Evolutionary conservation across 2,888 invertebrate species (phyloP).

Genomic region (Hetaerina titia): DNA sequence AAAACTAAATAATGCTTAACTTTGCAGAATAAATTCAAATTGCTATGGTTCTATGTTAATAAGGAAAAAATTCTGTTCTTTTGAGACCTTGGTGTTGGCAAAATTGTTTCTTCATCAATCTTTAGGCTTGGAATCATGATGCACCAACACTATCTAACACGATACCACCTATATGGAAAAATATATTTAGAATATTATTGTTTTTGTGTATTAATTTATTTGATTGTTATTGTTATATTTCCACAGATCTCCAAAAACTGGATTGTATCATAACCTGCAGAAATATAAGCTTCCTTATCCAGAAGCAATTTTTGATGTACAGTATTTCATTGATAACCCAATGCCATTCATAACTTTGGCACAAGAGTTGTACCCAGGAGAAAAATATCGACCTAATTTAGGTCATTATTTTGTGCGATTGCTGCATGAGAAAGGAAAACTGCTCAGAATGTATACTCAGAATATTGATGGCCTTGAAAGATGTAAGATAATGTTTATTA

Average conservation of each 20-base stretch:
- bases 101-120: no score
- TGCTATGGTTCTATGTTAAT: no score
- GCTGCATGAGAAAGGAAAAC: constrained; percentile 75
- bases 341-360: constrained; percentile 77
- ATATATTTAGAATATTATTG: background rate
- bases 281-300: constrained; percentile 77
- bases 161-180: background rate
- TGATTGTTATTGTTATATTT: constrained; percentile 8
- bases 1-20: no score
- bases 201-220: background rate
- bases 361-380: constrained; percentile 76
- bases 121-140: no score
- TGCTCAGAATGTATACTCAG: constrained; percentile 77
- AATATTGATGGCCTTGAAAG: constrained; percentile 74
- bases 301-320: constrained; percentile 77
- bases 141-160: no score
- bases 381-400: constrained; percentile 76
- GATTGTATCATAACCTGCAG: constrained; percentile 77
- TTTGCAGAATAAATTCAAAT: no score
- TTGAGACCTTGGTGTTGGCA: no score
- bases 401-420: constrained; percentile 76
- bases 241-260: constrained; percentile 76
- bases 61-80: no score
- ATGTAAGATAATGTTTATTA: constrained; percentile 70
- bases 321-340: constrained; percentile 76